These are phyloP conservation scores for Thamnophis sirtalis DNA, from an alignment of 2,113 vertebrate genomes.

Conservation along the genomic window DNA sequence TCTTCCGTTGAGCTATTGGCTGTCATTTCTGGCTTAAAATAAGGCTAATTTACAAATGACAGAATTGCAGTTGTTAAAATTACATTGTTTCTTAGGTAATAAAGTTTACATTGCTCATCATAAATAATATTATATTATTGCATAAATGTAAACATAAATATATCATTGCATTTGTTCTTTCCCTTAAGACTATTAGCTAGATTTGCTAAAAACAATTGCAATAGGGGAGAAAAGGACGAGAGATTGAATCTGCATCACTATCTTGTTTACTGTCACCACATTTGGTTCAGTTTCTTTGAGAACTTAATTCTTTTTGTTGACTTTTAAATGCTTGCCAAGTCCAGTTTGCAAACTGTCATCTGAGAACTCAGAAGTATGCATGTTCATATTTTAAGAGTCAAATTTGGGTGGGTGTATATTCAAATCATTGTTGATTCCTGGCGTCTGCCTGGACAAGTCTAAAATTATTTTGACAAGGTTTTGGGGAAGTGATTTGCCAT, in stretches of 20 bases:
- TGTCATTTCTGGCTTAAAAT: not conserved
- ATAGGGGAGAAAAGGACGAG: not conserved
- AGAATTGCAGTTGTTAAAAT: not conserved
- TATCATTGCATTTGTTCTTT: not conserved
- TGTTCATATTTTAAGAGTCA: not conserved
- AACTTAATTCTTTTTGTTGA: not conserved
- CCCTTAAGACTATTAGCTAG: not conserved
- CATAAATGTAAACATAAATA: not conserved
- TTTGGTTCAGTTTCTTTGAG: not conserved
- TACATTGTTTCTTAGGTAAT: constrained; percentile 4
- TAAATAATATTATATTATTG: not conserved
- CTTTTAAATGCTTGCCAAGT: not conserved
- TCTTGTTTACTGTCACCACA: not conserved
- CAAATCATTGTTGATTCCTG: not conserved
- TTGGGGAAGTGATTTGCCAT: not conserved
- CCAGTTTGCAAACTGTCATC: not conserved
- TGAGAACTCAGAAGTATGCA: not conserved
- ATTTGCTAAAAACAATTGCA: not conserved
- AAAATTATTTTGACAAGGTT: not conserved
- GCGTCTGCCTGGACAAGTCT: not conserved
- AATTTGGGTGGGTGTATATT: not conserved
- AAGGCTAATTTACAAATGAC: not conserved
- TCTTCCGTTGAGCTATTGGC: not conserved
- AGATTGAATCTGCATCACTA: not conserved
- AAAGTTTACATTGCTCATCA: not conserved